phyloP scores from a whole-genome alignment of 2,113 vertebrate species.

The Pygoscelis adeliae region DNA sequence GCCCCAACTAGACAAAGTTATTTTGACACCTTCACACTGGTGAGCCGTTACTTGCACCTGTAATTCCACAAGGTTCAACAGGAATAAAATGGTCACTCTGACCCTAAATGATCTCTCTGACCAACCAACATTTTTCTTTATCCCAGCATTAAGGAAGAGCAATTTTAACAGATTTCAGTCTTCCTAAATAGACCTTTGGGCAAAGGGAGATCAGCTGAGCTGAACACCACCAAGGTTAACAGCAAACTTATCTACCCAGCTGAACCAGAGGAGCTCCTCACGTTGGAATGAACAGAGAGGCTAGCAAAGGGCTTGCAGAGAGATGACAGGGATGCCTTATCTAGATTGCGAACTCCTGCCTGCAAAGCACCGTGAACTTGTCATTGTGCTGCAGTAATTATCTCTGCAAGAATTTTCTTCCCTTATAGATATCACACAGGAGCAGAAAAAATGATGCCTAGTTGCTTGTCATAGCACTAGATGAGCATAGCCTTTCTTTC shows the following conservation, averaged over 20 bases:
- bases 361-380: not conserved
- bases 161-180: not conserved
- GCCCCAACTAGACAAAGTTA: not conserved
- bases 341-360: not conserved
- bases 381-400: conserved; percentile 1
- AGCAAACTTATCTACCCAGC: not conserved
- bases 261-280: not conserved
- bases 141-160: not conserved
- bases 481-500: not conserved
- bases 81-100: not conserved
- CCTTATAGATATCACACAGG: not conserved
- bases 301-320: not conserved
- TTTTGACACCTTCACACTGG: not conserved
- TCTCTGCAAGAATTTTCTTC: not conserved
- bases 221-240: not conserved
- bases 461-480: not conserved
- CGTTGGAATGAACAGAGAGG: not conserved
- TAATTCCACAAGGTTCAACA: not conserved
- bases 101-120: not conserved
- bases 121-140: not conserved
- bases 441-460: not conserved
- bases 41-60: not conserved
- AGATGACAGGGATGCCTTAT: not conserved
- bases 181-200: not conserved
- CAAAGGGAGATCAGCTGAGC: not conserved